Evolutionary conservation across 2,113 vertebrate species (phyloP).

Genomic region (Hippoglossus stenolepis): DNA sequence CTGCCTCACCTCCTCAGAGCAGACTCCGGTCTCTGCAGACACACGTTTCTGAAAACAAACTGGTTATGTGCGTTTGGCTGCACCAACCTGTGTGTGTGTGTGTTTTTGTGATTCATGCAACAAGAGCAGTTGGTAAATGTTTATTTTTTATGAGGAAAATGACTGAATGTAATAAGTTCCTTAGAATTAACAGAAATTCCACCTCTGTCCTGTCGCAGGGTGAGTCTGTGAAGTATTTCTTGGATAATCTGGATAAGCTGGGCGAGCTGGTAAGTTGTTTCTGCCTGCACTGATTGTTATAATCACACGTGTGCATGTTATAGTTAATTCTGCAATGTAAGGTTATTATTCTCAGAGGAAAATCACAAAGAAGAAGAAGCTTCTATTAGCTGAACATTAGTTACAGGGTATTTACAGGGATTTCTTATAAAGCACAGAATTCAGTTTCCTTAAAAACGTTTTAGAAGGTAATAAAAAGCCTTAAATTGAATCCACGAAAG

Average conservation of each 20-base stretch:
- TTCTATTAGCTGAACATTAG: too few species aligned
- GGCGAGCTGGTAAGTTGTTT: conserved; percentile 90
- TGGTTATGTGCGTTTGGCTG: conserved; percentile 3
- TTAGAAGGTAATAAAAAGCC: too few species aligned
- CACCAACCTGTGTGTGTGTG: background rate
- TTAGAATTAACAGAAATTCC: conserved; percentile 61
- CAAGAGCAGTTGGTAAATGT: background rate
- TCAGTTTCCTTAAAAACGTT: too few species aligned
- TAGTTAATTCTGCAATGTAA: conserved; percentile 17
- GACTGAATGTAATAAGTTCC: conserved; percentile 12
- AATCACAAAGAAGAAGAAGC: too few species aligned
- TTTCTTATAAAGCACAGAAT: too few species aligned
- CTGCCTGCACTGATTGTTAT: conserved; percentile 36
- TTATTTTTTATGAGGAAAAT: background rate
- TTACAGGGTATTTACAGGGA: too few species aligned
- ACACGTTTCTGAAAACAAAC: conserved; percentile 25
- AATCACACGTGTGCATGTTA: conserved; percentile 27
- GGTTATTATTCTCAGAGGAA: too few species aligned
- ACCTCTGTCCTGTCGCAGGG: conserved; percentile 84
- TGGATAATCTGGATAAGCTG: conserved; percentile 99
- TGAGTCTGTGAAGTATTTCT: conserved; percentile 99
- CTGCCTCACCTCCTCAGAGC: conserved; percentile 29
- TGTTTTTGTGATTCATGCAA: background rate
- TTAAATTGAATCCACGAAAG: too few species aligned
- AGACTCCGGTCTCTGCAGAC: conserved; percentile 5